Evolutionary conservation across 1,140 invertebrate genomes (phyloP).

Genomic region (Calephelis nemesis): DNA sequence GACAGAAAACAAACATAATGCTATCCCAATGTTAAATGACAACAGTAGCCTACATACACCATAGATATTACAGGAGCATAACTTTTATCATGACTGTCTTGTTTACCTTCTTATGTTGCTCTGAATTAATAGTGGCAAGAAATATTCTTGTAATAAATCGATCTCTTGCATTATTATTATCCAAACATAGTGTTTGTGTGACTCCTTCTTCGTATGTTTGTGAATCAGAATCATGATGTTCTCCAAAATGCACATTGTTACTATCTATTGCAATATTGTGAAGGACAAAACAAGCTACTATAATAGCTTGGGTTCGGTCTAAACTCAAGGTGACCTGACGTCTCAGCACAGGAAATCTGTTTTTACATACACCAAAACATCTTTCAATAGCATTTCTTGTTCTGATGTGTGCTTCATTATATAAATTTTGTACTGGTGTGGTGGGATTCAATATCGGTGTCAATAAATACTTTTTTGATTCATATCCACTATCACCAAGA

Average conservation of each 20-base stretch:
- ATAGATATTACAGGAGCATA: too few relatives aligned
- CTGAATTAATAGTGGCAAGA: neutral
- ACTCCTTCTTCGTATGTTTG: too few relatives aligned
- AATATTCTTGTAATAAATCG: neutral
- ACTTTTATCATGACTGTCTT: too few relatives aligned
- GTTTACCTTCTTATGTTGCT: too few relatives aligned
- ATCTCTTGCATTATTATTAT: conserved; percentile 1
- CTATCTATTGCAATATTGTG: conserved; percentile 18
- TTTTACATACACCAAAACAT: conserved; percentile 20
- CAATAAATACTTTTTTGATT: conserved; percentile 3
- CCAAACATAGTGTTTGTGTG: too few relatives aligned
- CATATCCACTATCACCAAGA: conserved; percentile 18
- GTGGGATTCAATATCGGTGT: conserved; percentile 17
- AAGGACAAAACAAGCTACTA: conserved; percentile 20
- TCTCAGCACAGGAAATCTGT: conserved; percentile 9
- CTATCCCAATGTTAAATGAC: too few relatives aligned
- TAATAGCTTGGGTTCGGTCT: neutral
- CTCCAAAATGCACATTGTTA: conserved; percentile 3
- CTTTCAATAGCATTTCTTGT: conserved; percentile 20
- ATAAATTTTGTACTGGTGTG: neutral
- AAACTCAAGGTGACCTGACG: conserved; percentile 16
- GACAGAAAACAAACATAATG: too few relatives aligned
- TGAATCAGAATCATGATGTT: neutral
- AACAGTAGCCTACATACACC: too few relatives aligned
- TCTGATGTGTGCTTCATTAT: conserved; percentile 17